Conservation (phyloP, 2,113 vertebrate genomes). For the Siphamia tubifer region DNA sequence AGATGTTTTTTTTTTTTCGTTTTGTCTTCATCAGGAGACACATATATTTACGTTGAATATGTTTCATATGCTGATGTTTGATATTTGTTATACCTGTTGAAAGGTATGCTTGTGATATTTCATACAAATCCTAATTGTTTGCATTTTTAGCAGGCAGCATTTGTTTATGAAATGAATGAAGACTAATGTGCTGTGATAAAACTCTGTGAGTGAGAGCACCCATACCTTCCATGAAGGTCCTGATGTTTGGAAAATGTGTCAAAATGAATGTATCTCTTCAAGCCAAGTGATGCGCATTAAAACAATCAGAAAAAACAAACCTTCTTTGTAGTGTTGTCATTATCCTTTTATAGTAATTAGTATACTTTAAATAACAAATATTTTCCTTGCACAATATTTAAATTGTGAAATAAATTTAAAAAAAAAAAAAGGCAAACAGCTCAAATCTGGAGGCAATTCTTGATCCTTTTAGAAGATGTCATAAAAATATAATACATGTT, state of each 20-base stretch:
- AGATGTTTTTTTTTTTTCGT: neutral
- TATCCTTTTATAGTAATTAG: neutral
- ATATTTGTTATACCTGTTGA: slow-evolving; percentile 5
- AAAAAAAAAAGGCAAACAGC: too few species aligned
- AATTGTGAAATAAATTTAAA: too few species aligned
- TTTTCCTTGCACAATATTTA: too few species aligned
- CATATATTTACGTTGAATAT: slow-evolving; percentile 39
- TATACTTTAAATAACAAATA: too few species aligned
- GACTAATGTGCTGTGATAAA: slow-evolving; percentile 43
- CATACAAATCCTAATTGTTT: slow-evolving; percentile 6
- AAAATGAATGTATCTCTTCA: slow-evolving; percentile 71
- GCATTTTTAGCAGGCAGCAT: slow-evolving; percentile 40
- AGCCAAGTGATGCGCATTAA: slow-evolving; percentile 74
- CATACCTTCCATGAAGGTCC: slow-evolving; percentile 58
- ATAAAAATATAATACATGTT: too few species aligned
- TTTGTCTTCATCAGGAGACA: neutral
- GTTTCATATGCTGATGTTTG: slow-evolving; percentile 22
- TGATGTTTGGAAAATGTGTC: slow-evolving; percentile 23
- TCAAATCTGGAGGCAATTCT: too few species aligned
- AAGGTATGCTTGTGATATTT: neutral
- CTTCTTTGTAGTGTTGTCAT: neutral
- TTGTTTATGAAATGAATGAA: neutral
- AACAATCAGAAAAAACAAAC: slow-evolving; percentile 68
- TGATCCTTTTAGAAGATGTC: too few species aligned
- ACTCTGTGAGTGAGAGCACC: slow-evolving; percentile 58